Conservation (phyloP, 2,888 invertebrate genomes). For the Stenchaetothrips biformis region DNA sequence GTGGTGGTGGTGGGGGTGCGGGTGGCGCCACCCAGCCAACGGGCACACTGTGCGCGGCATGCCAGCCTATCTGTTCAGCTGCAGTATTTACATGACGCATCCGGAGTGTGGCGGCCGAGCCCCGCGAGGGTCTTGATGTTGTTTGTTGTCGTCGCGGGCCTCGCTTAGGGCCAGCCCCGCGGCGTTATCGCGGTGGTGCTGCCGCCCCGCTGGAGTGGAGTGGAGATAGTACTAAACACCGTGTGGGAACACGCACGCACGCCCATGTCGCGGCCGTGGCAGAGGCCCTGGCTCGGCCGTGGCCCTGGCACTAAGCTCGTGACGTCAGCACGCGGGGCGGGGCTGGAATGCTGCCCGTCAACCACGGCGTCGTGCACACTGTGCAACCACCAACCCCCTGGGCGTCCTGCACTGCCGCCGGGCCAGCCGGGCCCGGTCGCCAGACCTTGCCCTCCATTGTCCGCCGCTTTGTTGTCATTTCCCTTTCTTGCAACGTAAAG, state of each 20-base stretch:
- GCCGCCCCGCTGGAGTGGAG: not conserved
- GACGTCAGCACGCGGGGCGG: conserved; percentile 1
- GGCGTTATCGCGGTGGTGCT: not conserved
- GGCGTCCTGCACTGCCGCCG: not conserved
- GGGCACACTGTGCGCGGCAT: not conserved
- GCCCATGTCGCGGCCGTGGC: not conserved
- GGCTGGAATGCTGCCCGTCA: not conserved
- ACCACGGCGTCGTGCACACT: not conserved
- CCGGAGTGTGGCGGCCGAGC: not conserved
- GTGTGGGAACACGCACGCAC: not conserved
- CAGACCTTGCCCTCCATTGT: conserved; percentile 4
- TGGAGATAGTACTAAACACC: not conserved
- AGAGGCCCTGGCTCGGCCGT: too few species aligned
- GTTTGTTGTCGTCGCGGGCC: too few species aligned
- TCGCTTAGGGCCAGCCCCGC: too few species aligned
- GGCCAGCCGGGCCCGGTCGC: too few species aligned
- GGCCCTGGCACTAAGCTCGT: not conserved
- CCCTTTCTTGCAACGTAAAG: conserved; percentile 4
- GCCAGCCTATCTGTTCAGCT: not conserved
- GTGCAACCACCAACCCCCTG: conserved; percentile 12
- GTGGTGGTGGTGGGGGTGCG: not conserved
- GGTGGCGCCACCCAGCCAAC: not conserved
- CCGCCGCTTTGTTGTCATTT: conserved; percentile 8
- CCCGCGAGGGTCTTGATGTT: too few species aligned
- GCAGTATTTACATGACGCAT: conserved; percentile 17